Evolutionary conservation across 2,113 vertebrate genomes (phyloP), one percentile per base, ranked within the genome.

Genomic region (Oxyruncus cristatus): DNA sequence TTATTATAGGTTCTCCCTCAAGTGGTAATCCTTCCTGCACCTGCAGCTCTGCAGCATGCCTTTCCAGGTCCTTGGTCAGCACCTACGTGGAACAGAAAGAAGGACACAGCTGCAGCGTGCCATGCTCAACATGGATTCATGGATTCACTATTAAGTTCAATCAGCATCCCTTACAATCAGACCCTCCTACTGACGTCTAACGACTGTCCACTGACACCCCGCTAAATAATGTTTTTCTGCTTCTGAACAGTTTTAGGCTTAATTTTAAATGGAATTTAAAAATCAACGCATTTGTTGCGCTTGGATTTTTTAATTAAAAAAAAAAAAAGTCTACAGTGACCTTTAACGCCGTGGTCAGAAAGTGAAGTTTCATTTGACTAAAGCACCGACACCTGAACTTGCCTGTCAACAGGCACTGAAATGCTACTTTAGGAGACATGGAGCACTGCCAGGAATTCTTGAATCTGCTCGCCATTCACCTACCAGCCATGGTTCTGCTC

Each of bases 11-110:
- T 3, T 98, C 96, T 33, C 98, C 96, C 9, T 98, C 96, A 74
- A 92, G 95, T 3, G 98, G 97, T 49, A 99, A 95, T 32, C 99
- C 99, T 55, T 99, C 99, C 81, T 98, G 98, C 41, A 96, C 98
- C 92, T 99, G 98, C 74, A 99, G 97, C 96, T 99, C 98, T 46
- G 98, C 98, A 63, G 98, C 99, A 44, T 99, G 98, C 66, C 97
- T 98, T 97, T 99, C 99, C 19, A 99, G 98, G 97, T 99, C 99
- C 91, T 98, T 97, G 18, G 99, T 99, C 94, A 99, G 96, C 58
- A 99, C 99, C 99, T 99, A 81, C 33, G 28, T 21, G 92, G 61
- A 27, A 77, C 8, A 95, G 52, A 83, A 50, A 65, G 12, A 16
- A 32, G 50, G 28, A 46, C n/a, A 71, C 28, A n/a, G 42, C 65